phyloP scores from a whole-genome alignment of 1,140 invertebrate genomes.

The Lucilia sericata region DNA sequence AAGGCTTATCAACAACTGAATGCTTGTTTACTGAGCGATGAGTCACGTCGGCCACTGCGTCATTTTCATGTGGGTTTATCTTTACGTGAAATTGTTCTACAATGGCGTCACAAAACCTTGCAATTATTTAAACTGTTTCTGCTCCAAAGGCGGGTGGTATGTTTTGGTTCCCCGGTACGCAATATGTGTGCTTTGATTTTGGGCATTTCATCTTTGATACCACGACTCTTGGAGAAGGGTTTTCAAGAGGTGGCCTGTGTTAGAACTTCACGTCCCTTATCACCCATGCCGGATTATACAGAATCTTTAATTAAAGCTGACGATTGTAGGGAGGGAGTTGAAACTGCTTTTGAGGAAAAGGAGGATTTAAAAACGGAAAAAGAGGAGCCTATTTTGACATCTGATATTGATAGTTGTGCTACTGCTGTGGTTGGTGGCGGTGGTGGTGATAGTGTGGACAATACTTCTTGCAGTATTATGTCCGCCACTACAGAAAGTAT shows the following conservation, averaged over 20 bases:
- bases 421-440: background rate
- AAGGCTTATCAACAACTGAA: constrained; percentile 95
- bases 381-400: background rate
- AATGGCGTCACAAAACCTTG: constrained; percentile 92
- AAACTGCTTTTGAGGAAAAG: constrained; percentile 47
- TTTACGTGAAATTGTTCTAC: constrained; percentile 63
- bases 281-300: constrained; percentile 78
- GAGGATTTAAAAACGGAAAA: background rate
- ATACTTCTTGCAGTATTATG: constrained; percentile 3
- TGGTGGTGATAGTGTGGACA: constrained; percentile 15
- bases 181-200: constrained; percentile 88
- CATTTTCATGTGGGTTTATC: constrained; percentile 65
- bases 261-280: constrained; percentile 80
- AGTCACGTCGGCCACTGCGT: constrained; percentile 71
- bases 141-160: constrained; percentile 90
- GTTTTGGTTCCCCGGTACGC: constrained; percentile 93
- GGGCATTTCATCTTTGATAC: constrained; percentile 90
- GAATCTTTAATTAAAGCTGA: constrained; percentile 57
- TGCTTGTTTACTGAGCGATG: constrained; percentile 78
- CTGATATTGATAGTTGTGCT: background rate
- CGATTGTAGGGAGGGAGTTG: constrained; percentile 32
- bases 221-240: constrained; percentile 89
- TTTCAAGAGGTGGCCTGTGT: constrained; percentile 85
- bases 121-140: constrained; percentile 94
- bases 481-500: background rate